Evolutionary conservation across 2,113 vertebrate species (phyloP).

Genomic region (Zosterops hypoxanthus): DNA sequence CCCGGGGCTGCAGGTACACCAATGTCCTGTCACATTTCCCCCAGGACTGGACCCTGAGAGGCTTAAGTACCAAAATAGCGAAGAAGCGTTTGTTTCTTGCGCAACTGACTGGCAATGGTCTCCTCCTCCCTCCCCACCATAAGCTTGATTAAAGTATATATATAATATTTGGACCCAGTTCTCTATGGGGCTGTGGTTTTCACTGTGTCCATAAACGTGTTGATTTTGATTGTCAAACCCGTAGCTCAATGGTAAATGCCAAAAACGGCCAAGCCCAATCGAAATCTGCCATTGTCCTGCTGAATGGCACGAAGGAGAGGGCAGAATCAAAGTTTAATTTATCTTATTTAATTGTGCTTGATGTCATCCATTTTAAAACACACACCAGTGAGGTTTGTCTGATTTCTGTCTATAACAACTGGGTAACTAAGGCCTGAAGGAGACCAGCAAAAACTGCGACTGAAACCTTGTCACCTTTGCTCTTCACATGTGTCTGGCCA

Average conservation of each 20-base stretch:
- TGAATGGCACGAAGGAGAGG: not conserved
- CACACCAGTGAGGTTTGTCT: not conserved
- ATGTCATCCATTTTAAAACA: not conserved
- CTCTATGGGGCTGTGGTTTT: not conserved
- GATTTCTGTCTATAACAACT: not conserved
- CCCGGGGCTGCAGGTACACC: fast-evolving
- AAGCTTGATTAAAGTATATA: not conserved
- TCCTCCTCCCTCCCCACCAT: not conserved
- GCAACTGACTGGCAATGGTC: not conserved
- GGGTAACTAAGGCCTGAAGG: not conserved
- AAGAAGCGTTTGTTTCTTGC: not conserved
- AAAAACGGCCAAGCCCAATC: not conserved
- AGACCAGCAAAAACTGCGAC: not conserved
- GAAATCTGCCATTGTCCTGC: not conserved
- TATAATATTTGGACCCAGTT: not conserved
- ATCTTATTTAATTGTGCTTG: not conserved
- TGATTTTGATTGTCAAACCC: not conserved
- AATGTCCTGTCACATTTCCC: not conserved
- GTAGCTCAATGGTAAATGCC: not conserved
- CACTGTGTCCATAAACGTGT: not conserved
- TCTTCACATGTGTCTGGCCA: not conserved
- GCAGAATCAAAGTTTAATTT: not conserved
- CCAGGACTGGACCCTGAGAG: fast-evolving
- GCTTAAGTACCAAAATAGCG: not conserved
- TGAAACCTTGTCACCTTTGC: not conserved